Evolutionary conservation across 2,113 vertebrate species (phyloP).

Genomic region (Penelope pileata): DNA sequence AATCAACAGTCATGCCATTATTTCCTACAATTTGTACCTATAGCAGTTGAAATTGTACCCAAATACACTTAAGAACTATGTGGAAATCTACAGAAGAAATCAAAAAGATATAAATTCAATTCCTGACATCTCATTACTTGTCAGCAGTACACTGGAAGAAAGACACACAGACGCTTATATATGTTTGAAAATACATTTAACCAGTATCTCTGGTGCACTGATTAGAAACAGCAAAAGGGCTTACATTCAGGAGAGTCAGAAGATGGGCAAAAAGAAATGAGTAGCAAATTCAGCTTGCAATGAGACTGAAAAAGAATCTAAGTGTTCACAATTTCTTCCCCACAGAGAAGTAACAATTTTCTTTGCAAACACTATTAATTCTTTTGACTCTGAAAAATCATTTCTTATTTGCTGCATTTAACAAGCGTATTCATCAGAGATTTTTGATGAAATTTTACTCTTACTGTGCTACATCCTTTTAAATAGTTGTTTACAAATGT

Average conservation of each 20-base stretch:
- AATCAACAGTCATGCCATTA: neutral
- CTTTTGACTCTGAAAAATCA: neutral
- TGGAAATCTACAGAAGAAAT: neutral
- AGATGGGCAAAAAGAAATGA: neutral
- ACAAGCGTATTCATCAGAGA: too few species aligned
- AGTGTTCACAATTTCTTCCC: neutral
- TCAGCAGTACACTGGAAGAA: neutral
- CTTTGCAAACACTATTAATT: neutral
- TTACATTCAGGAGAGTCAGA: neutral
- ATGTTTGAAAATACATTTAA: too few species aligned
- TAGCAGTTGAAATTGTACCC: neutral
- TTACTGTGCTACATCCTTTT: too few species aligned
- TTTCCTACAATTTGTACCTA: neutral
- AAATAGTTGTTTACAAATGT: too few species aligned
- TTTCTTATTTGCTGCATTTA: neutral
- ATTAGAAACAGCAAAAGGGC: neutral
- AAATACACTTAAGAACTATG: neutral
- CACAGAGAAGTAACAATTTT: neutral
- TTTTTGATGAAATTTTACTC: too few species aligned
- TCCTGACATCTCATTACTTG: neutral
- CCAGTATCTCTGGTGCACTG: neutral
- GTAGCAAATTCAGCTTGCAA: neutral
- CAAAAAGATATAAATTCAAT: neutral
- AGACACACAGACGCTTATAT: neutral
- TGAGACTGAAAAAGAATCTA: neutral